Evolutionary conservation across 2,113 vertebrate genomes (phyloP).

Genomic region (Anser cygnoides): DNA sequence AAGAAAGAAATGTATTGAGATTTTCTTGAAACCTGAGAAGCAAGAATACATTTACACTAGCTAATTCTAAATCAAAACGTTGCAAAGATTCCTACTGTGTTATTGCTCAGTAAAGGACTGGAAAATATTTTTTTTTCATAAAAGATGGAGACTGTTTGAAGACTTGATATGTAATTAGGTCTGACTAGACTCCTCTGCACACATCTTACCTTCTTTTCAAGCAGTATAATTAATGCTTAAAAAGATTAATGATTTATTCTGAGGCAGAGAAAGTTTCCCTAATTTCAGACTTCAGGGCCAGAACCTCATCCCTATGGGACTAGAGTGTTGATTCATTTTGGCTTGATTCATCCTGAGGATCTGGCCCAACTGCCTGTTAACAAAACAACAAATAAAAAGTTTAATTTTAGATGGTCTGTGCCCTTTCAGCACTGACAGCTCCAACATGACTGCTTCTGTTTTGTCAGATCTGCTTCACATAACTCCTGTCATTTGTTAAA

Average conservation of each 20-base stretch:
- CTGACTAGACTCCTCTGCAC: background rate
- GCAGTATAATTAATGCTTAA: background rate
- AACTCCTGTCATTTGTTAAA: background rate
- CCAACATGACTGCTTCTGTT: background rate
- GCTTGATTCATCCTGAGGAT: background rate
- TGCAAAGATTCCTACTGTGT: background rate
- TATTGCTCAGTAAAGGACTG: background rate
- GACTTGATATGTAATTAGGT: background rate
- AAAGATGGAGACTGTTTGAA: background rate
- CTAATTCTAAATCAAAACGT: background rate
- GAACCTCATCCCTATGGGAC: background rate
- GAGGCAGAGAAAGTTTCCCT: background rate
- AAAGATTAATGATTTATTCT: background rate
- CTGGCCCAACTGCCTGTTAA: background rate
- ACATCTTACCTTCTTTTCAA: background rate
- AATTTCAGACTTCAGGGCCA: background rate
- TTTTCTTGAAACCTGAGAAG: background rate
- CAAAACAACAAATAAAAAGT: background rate
- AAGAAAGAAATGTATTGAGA: background rate
- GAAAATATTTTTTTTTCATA: background rate
- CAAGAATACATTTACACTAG: background rate
- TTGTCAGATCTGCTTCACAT: background rate
- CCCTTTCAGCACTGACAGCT: background rate
- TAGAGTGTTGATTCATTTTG: background rate
- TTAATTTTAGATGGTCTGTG: background rate